Percentiles rank a stretch among this genome's conserved stretches.
phyloP scores from a whole-genome alignment of 1,140 invertebrate genomes.

The Mizuhopecten yessoensis region DNA sequence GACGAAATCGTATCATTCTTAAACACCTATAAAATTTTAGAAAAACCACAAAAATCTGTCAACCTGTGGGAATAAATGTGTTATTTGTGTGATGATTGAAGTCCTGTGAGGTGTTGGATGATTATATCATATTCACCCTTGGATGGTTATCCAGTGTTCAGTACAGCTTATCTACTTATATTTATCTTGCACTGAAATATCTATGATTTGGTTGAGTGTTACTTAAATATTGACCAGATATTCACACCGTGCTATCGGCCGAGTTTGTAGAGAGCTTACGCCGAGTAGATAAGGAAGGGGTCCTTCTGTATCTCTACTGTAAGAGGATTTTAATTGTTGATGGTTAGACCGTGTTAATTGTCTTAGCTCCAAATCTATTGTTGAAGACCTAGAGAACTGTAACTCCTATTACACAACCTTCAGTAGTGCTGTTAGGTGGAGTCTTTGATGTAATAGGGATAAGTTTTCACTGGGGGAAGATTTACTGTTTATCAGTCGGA shows the following conservation, averaged over 20 bases:
- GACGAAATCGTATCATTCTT: neutral
- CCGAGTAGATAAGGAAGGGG: neutral
- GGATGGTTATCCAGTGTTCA: neutral
- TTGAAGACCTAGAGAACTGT: neutral
- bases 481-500: neutral
- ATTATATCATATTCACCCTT: neutral
- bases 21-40: neutral
- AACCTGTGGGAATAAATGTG: neutral
- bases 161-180: neutral
- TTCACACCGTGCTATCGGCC: constrained; percentile 13
- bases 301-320: neutral
- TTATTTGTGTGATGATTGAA: neutral
- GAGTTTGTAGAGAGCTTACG: neutral
- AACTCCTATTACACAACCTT: neutral
- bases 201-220: constrained; percentile 39
- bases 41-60: neutral
- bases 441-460: neutral
- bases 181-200: neutral
- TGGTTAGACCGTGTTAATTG: neutral
- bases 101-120: too few species aligned
- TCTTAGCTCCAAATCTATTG: constrained; percentile 19
- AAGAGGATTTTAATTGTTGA: constrained; percentile 1
- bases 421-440: neutral
- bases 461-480: neutral
- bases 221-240: constrained; percentile 8